Base-by-base conservation (phyloP, 2,797 vertebrate species). In the Zalophus californianus region DNA sequence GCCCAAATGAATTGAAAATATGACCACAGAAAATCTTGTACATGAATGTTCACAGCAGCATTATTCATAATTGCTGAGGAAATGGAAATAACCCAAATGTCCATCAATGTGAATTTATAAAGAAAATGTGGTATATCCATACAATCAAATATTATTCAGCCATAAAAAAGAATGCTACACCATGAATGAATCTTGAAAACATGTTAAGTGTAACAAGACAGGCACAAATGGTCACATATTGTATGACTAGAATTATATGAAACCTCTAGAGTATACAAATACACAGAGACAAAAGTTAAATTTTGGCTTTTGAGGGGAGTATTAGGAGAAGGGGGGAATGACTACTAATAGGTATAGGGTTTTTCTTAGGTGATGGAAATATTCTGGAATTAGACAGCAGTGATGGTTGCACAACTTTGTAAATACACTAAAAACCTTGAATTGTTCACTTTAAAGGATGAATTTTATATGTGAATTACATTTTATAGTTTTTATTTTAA, bases 391-490 rank as follows among this genome's bases (percentile, higher is more conserved):
- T 78, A 86, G 48, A 52, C 86, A 86, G 35, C 12, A 78, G 25
- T 88, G 32, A 58, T 78, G n/a, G 10, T 83, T 90, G 25, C 0
- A 58, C 41, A 83, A 48, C 4, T 86, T 94, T 82, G 20, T 64
- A 50, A 35, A 52, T 66, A 66, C 83, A 50, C 3, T 92, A 84
- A 86, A 93, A 90, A 14, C 7, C 6, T 3, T 94, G 44, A 82
- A 82, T 29, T 86, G 4, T 95, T 32, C 5, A 93, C 5, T 94
- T 73, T 64, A 41, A 88, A 35, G 7, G 1, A 9, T 62, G 14
- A 85, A 91, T 89, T 96, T 88, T 80, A 50, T 86, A 38, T 25
- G 12, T 88, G 32, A 68, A 29, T 89, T 87, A n/a, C 32, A n/a
- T 84, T 3, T 91, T 56, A 48, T 62, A 58, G 6, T 62, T 82